phyloP scores from a whole-genome alignment of 2,888 invertebrate species.

The Hirtodrosophila duncani region DNA sequence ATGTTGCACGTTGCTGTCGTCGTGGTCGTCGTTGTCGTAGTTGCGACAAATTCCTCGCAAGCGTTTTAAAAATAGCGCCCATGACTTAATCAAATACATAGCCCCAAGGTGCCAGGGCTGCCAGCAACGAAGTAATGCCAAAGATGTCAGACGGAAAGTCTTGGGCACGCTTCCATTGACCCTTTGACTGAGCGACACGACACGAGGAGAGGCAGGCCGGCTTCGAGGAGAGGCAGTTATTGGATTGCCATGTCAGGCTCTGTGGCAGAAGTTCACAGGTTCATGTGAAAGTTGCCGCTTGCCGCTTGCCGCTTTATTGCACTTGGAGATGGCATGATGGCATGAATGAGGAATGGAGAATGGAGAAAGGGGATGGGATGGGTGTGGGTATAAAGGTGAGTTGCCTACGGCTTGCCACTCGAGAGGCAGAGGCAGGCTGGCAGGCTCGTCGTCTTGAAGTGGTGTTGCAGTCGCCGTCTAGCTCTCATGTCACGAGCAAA shows the following conservation, averaged over 20 bases:
- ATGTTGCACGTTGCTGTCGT: conserved; percentile 56
- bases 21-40: conserved; percentile 8
- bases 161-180: conserved; percentile 61
- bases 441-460: conserved; percentile 46
- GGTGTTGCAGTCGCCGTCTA: conserved; percentile 45
- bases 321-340: conserved; percentile 21
- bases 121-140: conserved; percentile 1
- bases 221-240: conserved; percentile 4
- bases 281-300: conserved; percentile 69
- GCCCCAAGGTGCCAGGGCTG: conserved; percentile 2
- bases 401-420: conserved; percentile 17
- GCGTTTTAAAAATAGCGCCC: conserved; percentile 64
- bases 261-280: conserved; percentile 61
- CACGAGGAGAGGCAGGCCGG: conserved; percentile 11
- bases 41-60: conserved; percentile 14
- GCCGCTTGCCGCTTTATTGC: conserved; percentile 55
- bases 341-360: not conserved
- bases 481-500: conserved; percentile 67
- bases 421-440: conserved; percentile 23
- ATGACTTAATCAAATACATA: conserved; percentile 66
- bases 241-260: conserved; percentile 15
- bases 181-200: conserved; percentile 35
- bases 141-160: conserved; percentile 13
- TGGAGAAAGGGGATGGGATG: not conserved
- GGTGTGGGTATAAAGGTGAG: not conserved